Conservation (phyloP, 2,797 vertebrate species). For the Xyrichtys novacula region DNA sequence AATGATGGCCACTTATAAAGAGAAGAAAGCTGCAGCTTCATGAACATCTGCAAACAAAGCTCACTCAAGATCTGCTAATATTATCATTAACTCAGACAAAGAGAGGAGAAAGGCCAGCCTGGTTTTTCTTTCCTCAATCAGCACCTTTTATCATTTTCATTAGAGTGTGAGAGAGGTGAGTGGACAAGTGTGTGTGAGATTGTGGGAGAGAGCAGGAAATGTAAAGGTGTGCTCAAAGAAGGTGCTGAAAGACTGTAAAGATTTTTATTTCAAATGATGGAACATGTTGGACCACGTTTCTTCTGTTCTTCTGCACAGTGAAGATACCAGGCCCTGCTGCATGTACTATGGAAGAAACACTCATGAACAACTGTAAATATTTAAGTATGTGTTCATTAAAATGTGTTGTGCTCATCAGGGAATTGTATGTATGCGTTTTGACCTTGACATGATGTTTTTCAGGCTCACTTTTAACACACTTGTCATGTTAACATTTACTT, state of each 20-base stretch:
- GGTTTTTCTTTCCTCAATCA: constrained; percentile 6
- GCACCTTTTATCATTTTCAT: constrained; percentile 28
- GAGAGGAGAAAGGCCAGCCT: constrained; percentile 4
- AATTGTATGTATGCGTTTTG: no score
- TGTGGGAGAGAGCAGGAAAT: background rate
- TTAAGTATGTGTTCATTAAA: constrained; percentile 52
- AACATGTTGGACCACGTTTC: constrained; percentile 32
- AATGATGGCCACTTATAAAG: constrained; percentile 94
- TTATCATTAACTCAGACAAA: constrained; percentile 12
- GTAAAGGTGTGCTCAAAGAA: background rate
- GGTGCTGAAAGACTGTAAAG: background rate
- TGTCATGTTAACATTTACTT: no score
- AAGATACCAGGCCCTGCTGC: constrained; percentile 6
- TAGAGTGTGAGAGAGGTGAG: background rate
- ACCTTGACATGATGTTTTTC: no score
- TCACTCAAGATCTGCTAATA: background rate
- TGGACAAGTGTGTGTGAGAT: constrained; percentile 4
- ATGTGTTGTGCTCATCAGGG: constrained; percentile 4
- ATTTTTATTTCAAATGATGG: constrained; percentile 11
- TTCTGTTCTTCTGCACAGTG: constrained; percentile 6
- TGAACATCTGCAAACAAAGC: constrained; percentile 32
- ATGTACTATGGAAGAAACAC: background rate
- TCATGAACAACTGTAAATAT: constrained; percentile 45
- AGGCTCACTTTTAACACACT: no score
- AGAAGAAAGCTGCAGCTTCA: constrained; percentile 81